These are phyloP conservation scores for Lophura nycthemera DNA, from an alignment of 2,113 vertebrate genomes.

Conservation along the genomic window DNA sequence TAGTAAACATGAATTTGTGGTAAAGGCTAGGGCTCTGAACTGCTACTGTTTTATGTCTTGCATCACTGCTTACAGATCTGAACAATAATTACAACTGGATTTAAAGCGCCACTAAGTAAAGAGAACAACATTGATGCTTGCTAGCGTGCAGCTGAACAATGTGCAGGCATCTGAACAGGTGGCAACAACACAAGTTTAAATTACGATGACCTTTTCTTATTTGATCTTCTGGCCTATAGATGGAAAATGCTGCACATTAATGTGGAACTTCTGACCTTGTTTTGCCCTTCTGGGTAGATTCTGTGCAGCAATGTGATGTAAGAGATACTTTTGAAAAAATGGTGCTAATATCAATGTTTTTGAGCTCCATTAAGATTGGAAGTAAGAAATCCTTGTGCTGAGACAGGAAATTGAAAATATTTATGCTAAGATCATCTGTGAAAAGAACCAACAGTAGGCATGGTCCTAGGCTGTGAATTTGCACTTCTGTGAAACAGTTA, in stretches of 20 bases:
- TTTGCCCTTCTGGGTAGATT: neutral
- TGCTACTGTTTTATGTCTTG: neutral
- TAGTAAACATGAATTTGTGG: neutral
- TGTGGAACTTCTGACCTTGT: neutral
- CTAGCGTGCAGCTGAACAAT: neutral
- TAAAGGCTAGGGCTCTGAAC: neutral
- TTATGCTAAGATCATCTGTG: neutral
- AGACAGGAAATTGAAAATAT: slow-evolving; percentile 7
- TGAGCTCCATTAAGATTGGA: neutral
- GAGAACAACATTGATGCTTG: neutral
- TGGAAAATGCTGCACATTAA: neutral
- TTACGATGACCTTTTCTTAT: slow-evolving; percentile 1
- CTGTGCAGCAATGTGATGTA: neutral
- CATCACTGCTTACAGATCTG: neutral
- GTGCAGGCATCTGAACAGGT: neutral
- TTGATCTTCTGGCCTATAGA: neutral
- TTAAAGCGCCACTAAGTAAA: neutral
- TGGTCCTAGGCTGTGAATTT: neutral
- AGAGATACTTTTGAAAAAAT: neutral
- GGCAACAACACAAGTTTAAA: neutral
- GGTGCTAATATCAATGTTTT: neutral
- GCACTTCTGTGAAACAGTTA: neutral
- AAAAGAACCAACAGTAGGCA: neutral
- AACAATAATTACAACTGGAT: slow-evolving; percentile 8
- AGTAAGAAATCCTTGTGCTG: neutral